Evolutionary conservation across 2,888 invertebrate species (phyloP).

Genomic region (Tinea pellionella): DNA sequence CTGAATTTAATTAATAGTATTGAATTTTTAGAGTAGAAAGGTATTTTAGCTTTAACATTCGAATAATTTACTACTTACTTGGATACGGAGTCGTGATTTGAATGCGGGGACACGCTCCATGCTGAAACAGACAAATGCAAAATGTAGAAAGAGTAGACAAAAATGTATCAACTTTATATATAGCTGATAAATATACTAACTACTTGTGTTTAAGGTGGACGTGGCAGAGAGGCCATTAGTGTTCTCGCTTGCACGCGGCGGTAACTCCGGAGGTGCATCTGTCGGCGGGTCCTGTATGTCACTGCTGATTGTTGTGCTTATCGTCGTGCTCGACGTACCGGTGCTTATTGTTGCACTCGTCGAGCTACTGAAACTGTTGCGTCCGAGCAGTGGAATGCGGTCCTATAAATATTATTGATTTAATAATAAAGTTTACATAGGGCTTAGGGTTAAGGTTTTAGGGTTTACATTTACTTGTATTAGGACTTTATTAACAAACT

Average conservation of each 20-base stretch:
- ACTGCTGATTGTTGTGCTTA: background rate
- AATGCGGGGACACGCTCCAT: constrained; percentile 5
- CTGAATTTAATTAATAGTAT: too few species aligned
- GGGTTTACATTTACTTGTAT: too few species aligned
- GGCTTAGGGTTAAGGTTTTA: too few species aligned
- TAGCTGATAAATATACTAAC: background rate
- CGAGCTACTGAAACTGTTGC: background rate
- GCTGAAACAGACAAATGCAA: background rate
- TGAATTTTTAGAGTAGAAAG: too few species aligned
- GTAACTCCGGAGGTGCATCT: constrained; percentile 14
- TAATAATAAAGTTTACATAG: background rate
- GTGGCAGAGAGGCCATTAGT: background rate
- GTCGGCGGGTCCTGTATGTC: constrained; percentile 6
- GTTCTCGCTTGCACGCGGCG: constrained; percentile 36
- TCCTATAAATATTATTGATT: background rate
- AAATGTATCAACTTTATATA: too few species aligned
- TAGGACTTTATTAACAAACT: too few species aligned
- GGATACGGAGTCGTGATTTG: background rate
- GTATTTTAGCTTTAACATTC: too few species aligned
- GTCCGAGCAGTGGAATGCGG: background rate
- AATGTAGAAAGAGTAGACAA: background rate
- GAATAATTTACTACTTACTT: constrained; percentile 10
- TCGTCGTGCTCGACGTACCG: constrained; percentile 18
- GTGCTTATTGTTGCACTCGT: constrained; percentile 15
- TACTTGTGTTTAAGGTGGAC: background rate